Evolutionary conservation across 2,888 invertebrate species (phyloP).

Genomic region (Merodon equestris): DNA sequence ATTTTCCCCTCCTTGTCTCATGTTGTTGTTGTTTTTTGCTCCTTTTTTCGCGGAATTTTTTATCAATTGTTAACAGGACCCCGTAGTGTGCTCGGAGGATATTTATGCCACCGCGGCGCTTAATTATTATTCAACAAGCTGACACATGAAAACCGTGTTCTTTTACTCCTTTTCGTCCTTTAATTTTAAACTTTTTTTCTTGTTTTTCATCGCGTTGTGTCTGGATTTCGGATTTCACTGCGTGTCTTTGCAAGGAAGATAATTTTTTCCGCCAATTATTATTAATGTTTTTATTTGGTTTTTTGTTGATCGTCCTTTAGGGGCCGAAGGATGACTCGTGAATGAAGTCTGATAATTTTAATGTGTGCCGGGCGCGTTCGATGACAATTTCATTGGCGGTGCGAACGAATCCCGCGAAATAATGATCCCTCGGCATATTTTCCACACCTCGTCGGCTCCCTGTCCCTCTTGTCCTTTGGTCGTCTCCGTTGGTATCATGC

Average conservation of each 20-base stretch:
- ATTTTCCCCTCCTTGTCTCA: not conserved
- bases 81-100: slow-evolving; percentile 4
- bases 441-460: not conserved
- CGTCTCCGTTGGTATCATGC: not conserved
- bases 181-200: slow-evolving; percentile 35
- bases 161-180: slow-evolving; percentile 2
- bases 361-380: slow-evolving; percentile 59
- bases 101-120: slow-evolving; percentile 27
- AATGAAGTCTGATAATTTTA: slow-evolving; percentile 54
- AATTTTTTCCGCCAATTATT: slow-evolving; percentile 64
- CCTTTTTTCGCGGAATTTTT: slow-evolving; percentile 15
- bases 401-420: slow-evolving; percentile 41
- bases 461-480: too few species aligned
- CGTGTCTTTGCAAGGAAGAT: slow-evolving; percentile 56
- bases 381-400: slow-evolving; percentile 62
- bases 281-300: slow-evolving; percentile 11
- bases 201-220: slow-evolving; percentile 5
- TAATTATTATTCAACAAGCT: slow-evolving; percentile 68
- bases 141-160: slow-evolving; percentile 61
- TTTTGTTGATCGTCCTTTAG: slow-evolving; percentile 33
- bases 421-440: slow-evolving; percentile 27
- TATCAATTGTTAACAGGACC: slow-evolving; percentile 53
- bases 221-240: slow-evolving; percentile 19
- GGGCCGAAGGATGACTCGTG: not conserved
- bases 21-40: too few species aligned